phyloP scores from a whole-genome alignment of 2,888 invertebrate genomes.

The Melitaea athalia region DNA sequence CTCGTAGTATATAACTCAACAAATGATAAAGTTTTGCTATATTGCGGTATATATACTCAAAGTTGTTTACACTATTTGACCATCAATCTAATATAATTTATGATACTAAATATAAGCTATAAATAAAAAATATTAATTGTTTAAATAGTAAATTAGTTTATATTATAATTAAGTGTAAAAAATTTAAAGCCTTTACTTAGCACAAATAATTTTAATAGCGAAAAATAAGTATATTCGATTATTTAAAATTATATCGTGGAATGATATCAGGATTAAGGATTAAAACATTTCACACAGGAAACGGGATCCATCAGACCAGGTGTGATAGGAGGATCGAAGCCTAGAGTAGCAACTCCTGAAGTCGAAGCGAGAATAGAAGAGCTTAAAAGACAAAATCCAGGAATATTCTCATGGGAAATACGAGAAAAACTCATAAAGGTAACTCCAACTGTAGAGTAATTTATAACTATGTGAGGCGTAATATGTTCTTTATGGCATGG shows the following conservation, averaged over 20 bases:
- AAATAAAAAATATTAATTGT: too few relatives aligned
- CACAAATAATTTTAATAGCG: neutral
- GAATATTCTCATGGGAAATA: constrained; percentile 98
- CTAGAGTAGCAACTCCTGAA: constrained; percentile 95
- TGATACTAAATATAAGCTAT: too few relatives aligned
- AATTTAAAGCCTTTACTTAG: too few relatives aligned
- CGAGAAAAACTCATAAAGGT: constrained; percentile 94
- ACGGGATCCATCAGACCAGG: constrained; percentile 97
- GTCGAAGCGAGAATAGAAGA: constrained; percentile 95
- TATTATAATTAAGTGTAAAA: too few relatives aligned
- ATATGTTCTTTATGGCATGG: neutral
- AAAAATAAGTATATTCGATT: neutral
- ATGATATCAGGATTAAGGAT: constrained; percentile 12
- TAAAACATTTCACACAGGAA: constrained; percentile 82
- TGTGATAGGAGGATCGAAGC: constrained; percentile 96
- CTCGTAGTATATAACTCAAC: constrained; percentile 50
- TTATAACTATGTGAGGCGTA: neutral
- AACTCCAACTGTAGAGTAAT: constrained; percentile 26
- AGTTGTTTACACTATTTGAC: too few relatives aligned
- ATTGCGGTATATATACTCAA: neutral
- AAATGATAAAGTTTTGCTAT: constrained; percentile 20
- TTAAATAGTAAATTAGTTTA: too few relatives aligned
- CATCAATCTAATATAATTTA: too few relatives aligned
- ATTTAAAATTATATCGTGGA: neutral
- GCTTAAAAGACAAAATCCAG: constrained; percentile 94